Percentiles rank a stretch among this genome's conserved stretches.
Evolutionary conservation across 2,797 vertebrate genomes (phyloP).

Genomic region (Numenius phaeopus): DNA sequence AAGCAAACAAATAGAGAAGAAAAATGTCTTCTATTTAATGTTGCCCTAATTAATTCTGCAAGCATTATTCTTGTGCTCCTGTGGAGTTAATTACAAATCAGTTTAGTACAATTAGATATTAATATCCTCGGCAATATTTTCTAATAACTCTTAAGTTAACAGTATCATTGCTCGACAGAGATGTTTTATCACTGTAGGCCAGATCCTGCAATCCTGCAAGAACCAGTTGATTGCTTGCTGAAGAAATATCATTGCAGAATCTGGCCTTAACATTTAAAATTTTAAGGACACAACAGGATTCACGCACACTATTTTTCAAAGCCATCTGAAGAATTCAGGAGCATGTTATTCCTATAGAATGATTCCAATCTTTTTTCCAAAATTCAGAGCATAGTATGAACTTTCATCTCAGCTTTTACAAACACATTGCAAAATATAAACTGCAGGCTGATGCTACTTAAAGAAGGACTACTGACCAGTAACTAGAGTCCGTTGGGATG

Average conservation of each 20-base stretch:
- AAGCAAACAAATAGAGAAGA: conserved; percentile 63
- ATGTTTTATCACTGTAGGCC: conserved; percentile 54
- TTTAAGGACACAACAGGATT: not conserved
- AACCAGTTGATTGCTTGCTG: not conserved
- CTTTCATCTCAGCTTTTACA: not conserved
- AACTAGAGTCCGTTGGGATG: not conserved
- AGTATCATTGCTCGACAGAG: conserved; percentile 48
- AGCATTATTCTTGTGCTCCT: conserved; percentile 68
- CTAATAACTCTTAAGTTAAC: conserved; percentile 77
- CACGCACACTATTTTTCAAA: not conserved
- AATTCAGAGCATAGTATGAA: not conserved
- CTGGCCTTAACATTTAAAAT: not conserved
- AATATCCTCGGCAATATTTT: conserved; percentile 77
- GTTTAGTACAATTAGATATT: conserved; percentile 81
- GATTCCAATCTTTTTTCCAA: not conserved
- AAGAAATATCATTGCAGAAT: not conserved
- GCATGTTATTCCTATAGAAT: not conserved
- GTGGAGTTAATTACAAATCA: conserved; percentile 78
- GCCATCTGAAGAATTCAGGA: not conserved
- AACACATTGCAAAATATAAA: not conserved
- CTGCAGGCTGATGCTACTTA: not conserved
- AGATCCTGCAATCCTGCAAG: not conserved
- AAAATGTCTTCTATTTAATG: conserved; percentile 57
- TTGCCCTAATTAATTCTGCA: conserved; percentile 73
- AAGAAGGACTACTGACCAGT: not conserved